These are phyloP conservation scores for Malthinus seriepunctatus DNA, from an alignment of 2,888 invertebrate genomes.

Conservation along the genomic window DNA sequence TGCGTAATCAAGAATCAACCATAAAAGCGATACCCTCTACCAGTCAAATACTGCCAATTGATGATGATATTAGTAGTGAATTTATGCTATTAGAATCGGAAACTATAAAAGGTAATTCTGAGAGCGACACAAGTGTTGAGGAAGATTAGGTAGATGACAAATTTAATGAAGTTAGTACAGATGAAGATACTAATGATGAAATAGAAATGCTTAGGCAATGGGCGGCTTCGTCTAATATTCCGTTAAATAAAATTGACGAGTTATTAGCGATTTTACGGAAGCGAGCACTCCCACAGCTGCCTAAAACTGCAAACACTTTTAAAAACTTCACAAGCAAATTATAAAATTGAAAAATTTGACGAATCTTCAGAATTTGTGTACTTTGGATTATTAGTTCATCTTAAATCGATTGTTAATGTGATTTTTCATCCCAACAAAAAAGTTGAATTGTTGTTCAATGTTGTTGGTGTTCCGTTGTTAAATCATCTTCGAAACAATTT, in stretches of 20 bases:
- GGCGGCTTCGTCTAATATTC: slow-evolving; percentile 18
- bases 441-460: background rate
- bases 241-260: background rate
- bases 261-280: background rate
- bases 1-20: too few species aligned
- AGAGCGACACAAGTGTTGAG: background rate
- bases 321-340: background rate
- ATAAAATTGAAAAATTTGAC: background rate
- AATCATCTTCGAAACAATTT: background rate
- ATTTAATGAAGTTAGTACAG: too few species aligned
- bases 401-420: background rate
- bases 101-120: too few species aligned
- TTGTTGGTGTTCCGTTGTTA: background rate
- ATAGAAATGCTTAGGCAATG: background rate
- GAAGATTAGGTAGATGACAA: too few species aligned
- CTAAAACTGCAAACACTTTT: background rate
- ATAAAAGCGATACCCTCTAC: slow-evolving; percentile 21
- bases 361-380: background rate
- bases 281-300: background rate
- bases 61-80: too few species aligned
- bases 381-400: background rate
- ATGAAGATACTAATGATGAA: background rate
- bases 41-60: slow-evolving; percentile 18
- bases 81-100: too few species aligned
- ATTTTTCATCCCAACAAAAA: background rate